Percentiles rank a stretch among this genome's conserved stretches.
Evolutionary conservation across 2,888 invertebrate species (phyloP).

Genomic region (Rhagonycha lutea): DNA sequence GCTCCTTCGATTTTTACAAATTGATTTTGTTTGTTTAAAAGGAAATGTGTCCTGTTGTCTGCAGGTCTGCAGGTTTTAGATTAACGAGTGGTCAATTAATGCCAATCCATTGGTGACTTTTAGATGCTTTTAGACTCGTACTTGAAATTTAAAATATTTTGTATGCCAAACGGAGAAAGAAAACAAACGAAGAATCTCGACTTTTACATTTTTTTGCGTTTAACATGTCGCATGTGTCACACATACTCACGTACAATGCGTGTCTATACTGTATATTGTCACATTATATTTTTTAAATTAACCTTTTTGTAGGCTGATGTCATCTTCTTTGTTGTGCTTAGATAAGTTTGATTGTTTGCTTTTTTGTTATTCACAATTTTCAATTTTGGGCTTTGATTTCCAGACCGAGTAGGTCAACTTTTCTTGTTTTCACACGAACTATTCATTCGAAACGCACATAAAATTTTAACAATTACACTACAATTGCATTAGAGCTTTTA

Average conservation of each 20-base stretch:
- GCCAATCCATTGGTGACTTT: conserved; percentile 24
- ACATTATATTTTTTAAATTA: conserved; percentile 33
- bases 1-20: not conserved
- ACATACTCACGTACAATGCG: conserved; percentile 39
- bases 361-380: not conserved
- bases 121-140: not conserved
- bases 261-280: conserved; percentile 35
- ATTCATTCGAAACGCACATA: not conserved
- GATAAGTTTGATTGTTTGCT: conserved; percentile 2
- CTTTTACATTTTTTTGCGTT: conserved; percentile 1
- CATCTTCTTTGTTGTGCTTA: conserved; percentile 9
- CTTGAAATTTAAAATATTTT: not conserved
- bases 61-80: not conserved
- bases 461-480: not conserved
- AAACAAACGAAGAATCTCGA: not conserved
- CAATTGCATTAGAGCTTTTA: not conserved
- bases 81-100: conserved; percentile 28
- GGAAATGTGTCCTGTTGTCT: not conserved
- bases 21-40: not conserved
- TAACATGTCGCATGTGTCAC: conserved; percentile 26
- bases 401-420: not conserved
- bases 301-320: conserved; percentile 25
- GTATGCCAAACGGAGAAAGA: not conserved
- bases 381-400: not conserved
- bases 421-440: not conserved